These are phyloP conservation scores for Halocynthia aurantium DNA, from an alignment of 23 tunicate species.

Conservation along the genomic window DNA sequence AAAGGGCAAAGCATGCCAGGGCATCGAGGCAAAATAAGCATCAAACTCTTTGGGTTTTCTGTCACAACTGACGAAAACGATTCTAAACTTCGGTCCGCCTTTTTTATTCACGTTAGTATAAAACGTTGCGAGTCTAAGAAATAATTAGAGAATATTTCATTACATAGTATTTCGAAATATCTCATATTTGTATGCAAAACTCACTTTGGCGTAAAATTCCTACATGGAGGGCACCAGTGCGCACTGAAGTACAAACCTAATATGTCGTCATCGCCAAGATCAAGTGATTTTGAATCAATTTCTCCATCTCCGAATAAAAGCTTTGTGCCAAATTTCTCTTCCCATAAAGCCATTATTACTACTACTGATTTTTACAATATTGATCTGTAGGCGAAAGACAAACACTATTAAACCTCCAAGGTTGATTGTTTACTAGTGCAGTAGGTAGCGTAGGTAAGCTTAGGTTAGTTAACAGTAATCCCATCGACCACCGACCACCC, in stretches of 20 bases:
- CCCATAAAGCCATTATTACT: not conserved
- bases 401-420: too few species aligned
- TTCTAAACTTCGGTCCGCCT: not conserved
- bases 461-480: too few species aligned
- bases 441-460: too few species aligned
- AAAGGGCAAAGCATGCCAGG: constrained; percentile 15
- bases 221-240: constrained; percentile 14
- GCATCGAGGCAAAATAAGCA: not conserved
- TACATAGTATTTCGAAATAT: not conserved
- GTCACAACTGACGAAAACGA: constrained; percentile 7
- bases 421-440: too few species aligned
- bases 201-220: constrained; percentile 2
- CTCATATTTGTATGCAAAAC: not conserved
- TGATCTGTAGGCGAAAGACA: too few species aligned
- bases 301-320: not conserved
- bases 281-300: not conserved
- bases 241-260: constrained; percentile 10
- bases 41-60: not conserved
- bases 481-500: too few species aligned
- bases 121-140: constrained; percentile 10
- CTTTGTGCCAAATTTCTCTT: not conserved
- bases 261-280: not conserved
- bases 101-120: not conserved
- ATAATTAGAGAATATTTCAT: not conserved
- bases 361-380: too few species aligned